Conservation (phyloP, 2,888 invertebrate genomes). For the Sialis lutaria region DNA sequence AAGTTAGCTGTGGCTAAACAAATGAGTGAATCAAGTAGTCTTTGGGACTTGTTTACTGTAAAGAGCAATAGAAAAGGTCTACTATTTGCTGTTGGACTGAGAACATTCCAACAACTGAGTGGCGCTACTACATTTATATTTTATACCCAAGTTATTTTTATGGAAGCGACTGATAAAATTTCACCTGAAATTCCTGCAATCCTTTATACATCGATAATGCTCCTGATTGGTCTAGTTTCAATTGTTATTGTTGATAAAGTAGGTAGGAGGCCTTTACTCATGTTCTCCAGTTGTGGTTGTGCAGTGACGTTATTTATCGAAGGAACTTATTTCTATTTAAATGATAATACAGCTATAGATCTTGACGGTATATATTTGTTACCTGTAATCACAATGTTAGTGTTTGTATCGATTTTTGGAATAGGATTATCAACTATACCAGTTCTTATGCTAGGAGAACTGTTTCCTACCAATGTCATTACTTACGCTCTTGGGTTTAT, state of each 20-base stretch:
- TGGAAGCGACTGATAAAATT: constrained; percentile 10
- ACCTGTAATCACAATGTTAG: not conserved
- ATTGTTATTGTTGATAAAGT: constrained; percentile 8
- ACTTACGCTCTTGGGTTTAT: constrained; percentile 2
- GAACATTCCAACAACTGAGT: constrained; percentile 4
- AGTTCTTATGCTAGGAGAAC: constrained; percentile 1
- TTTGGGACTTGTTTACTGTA: constrained; percentile 4
- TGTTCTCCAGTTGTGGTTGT: constrained; percentile 14
- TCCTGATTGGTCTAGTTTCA: constrained; percentile 11
- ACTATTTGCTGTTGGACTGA: constrained; percentile 1
- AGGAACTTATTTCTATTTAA: constrained; percentile 1
- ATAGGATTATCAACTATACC: constrained; percentile 1
- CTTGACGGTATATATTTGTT: not conserved
- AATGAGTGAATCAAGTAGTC: constrained; percentile 1
- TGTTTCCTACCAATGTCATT: constrained; percentile 4
- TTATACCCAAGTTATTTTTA: constrained; percentile 11
- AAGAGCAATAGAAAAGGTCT: constrained; percentile 6
- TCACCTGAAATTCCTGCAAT: constrained; percentile 17
- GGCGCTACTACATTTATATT: constrained; percentile 2
- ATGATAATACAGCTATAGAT: not conserved
- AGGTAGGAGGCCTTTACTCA: constrained; percentile 25
- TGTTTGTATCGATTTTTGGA: not conserved
- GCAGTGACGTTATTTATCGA: not conserved
- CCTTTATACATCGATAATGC: constrained; percentile 22
- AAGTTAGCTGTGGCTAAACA: constrained; percentile 3